phyloP scores from a whole-genome alignment of 2,113 vertebrate genomes.

The Ascaphus truei region DNA sequence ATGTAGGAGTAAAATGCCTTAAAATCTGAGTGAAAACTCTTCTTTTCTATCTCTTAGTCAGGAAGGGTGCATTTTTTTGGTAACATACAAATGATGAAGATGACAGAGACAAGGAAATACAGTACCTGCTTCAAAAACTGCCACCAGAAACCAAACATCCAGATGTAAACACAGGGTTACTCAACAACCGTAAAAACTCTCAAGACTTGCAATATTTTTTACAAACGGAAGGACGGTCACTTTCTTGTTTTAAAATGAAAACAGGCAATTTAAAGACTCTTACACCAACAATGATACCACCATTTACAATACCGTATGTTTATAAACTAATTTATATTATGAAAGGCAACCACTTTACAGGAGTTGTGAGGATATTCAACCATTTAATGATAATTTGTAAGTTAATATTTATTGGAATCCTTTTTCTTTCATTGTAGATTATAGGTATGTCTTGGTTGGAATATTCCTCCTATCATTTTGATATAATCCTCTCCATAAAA shows the following conservation, averaged over 20 bases:
- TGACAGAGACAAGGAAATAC: conserved; percentile 24
- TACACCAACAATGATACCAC: conserved; percentile 64
- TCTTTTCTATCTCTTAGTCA: conserved; percentile 58
- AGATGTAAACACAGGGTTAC: neutral
- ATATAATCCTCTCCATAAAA: neutral
- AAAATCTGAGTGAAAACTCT: conserved; percentile 62
- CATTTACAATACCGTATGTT: conserved; percentile 14
- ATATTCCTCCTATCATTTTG: conserved; percentile 3
- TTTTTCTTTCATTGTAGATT: no score
- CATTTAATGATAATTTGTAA: conserved; percentile 7
- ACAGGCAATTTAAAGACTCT: conserved; percentile 56
- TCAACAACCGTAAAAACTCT: neutral
- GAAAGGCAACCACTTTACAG: neutral
- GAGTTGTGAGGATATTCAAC: conserved; percentile 4
- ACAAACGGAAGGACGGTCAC: conserved; percentile 30
- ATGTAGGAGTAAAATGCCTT: conserved; percentile 70
- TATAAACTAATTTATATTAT: conserved; percentile 43
- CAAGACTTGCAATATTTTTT: conserved; percentile 69
- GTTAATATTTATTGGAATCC: conserved; percentile 9
- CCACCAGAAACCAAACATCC: neutral
- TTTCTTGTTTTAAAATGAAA: conserved; percentile 64
- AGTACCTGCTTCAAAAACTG: neutral
- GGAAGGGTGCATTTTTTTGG: conserved; percentile 49
- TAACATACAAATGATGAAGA: conserved; percentile 53
- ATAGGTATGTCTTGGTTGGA: neutral